Evolutionary conservation across 1,140 invertebrate species (phyloP).

Genomic region (Diachasma alloeum): DNA sequence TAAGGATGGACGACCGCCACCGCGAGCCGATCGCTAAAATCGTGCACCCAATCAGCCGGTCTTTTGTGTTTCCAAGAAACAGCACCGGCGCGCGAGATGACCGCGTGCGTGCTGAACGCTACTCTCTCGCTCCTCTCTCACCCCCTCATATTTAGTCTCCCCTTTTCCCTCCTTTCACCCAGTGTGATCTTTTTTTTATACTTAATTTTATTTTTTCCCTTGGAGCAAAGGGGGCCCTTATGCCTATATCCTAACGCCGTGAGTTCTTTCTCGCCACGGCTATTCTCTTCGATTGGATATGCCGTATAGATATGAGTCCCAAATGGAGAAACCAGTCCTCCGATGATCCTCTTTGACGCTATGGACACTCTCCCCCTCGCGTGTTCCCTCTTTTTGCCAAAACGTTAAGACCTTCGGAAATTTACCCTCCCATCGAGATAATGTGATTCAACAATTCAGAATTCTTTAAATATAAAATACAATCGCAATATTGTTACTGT

Average conservation of each 20-base stretch:
- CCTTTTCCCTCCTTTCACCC: neutral
- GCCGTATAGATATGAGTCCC: slow-evolving; percentile 25
- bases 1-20: slow-evolving; percentile 4
- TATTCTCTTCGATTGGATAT: slow-evolving; percentile 33
- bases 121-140: neutral
- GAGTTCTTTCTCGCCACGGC: slow-evolving; percentile 30
- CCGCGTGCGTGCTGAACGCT: slow-evolving; percentile 20
- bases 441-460: neutral
- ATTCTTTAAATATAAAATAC: neutral
- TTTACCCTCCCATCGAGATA: neutral
- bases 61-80: slow-evolving; percentile 34
- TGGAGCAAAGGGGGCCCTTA: neutral
- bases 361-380: neutral
- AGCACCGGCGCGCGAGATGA: slow-evolving; percentile 20
- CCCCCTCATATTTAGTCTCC: neutral
- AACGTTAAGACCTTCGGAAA: neutral
- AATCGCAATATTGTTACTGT: no score
- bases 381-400: neutral
- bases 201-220: neutral
- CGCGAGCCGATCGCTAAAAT: slow-evolving; percentile 30
- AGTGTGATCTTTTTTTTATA: slow-evolving; percentile 12
- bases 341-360: neutral
- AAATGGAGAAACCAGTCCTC: slow-evolving; percentile 34
- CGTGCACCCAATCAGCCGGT: slow-evolving; percentile 31
- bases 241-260: neutral